Conservation (phyloP, 2,888 invertebrate species). For the Rhagonycha fulva region DNA sequence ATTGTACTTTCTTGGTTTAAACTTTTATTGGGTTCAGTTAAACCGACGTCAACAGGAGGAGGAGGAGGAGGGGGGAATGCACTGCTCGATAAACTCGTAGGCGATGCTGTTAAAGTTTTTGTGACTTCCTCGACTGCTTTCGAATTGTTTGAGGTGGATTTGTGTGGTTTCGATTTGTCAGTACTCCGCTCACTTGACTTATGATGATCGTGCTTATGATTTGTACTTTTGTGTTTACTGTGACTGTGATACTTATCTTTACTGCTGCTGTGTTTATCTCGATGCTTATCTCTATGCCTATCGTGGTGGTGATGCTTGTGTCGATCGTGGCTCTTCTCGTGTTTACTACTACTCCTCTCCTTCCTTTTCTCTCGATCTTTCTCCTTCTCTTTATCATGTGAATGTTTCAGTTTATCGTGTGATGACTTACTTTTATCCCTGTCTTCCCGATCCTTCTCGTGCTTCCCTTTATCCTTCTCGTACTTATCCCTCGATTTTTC, state of each 20-base stretch:
- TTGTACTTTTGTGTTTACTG: slow-evolving; percentile 14
- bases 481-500: slow-evolving; percentile 24
- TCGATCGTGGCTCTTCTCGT: slow-evolving; percentile 23
- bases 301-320: slow-evolving; percentile 27
- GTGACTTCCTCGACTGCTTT: neutral
- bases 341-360: slow-evolving; percentile 4
- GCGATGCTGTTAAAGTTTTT: neutral
- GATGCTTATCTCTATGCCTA: slow-evolving; percentile 29
- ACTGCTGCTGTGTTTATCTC: slow-evolving; percentile 25
- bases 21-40: slow-evolving; percentile 4
- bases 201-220: slow-evolving; percentile 15
- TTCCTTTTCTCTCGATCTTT: slow-evolving; percentile 31
- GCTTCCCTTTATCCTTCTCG: slow-evolving; percentile 31
- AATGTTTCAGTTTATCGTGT: slow-evolving; percentile 3
- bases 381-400: slow-evolving; percentile 7
- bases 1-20: neutral
- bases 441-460: slow-evolving; percentile 36
- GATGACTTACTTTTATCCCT: slow-evolving; percentile 35
- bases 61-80: neutral
- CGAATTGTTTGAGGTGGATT: neutral
- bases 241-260: slow-evolving; percentile 25
- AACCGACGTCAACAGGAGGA: neutral
- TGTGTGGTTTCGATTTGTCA: neutral
- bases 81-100: neutral
- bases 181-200: slow-evolving; percentile 9